Conservation (phyloP, 2,797 vertebrate species). For the Pipistrellus pygmaeus region DNA sequence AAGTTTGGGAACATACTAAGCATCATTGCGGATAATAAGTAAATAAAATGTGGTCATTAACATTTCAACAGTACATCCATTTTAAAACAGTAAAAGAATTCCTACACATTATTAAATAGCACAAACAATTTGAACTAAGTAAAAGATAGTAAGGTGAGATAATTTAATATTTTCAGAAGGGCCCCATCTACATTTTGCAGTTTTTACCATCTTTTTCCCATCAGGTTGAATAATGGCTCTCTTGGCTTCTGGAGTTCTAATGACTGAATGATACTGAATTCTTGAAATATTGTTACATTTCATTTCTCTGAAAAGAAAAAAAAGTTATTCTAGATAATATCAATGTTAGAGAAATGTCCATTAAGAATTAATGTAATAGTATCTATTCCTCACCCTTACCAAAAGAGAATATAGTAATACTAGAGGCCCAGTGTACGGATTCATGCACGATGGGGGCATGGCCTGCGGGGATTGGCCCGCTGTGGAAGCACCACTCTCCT, state of each 20-base stretch:
- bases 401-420: not conserved
- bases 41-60: conserved; percentile 16
- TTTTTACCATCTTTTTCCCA: conserved; percentile 83
- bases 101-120: conserved; percentile 28
- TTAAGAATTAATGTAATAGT: conserved; percentile 64
- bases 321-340: conserved; percentile 39
- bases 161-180: conserved; percentile 24
- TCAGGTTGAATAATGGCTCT: conserved; percentile 69
- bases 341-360: conserved; percentile 38
- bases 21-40: not conserved
- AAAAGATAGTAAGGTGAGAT: not conserved
- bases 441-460: too few relatives aligned
- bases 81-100: conserved; percentile 51
- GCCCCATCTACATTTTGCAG: conserved; percentile 42
- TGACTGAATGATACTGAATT: conserved; percentile 74
- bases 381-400: not conserved
- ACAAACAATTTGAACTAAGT: conserved; percentile 50
- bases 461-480: too few relatives aligned
- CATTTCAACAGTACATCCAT: not conserved
- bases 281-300: conserved; percentile 59
- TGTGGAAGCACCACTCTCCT: too few relatives aligned
- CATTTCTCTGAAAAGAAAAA: conserved; percentile 83
- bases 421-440: too few relatives aligned
- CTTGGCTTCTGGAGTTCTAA: conserved; percentile 87
- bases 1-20: conserved; percentile 43